Base-by-base conservation (phyloP, 2,797 vertebrate genomes). In the Discoglossus pictus region DNA sequence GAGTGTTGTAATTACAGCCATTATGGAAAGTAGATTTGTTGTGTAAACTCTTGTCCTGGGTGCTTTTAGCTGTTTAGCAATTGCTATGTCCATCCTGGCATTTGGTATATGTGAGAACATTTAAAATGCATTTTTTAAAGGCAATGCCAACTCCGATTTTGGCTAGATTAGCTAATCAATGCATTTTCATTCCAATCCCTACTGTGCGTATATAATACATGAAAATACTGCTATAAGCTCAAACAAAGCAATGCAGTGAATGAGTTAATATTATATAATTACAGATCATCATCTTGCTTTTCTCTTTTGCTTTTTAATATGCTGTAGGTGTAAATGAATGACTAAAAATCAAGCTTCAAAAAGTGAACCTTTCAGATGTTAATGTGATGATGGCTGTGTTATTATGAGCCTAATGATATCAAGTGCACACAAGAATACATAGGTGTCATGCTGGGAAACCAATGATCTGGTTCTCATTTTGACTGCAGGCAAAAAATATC, bases 321-420 rank as follows among this genome's bases (percentile, higher is more conserved):
- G 87, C 88, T 67, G 77, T 71, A 84, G 85, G 80, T 88, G 79
- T 89, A 90, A 89, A 89, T 70, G 81, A 82, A 83, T 87, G 84
- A 84, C 78, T 79, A 90, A 88, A 56, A 89, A 86, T 79, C 79
- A 87, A 83, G 75, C 87, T 81, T 82, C 85, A 83, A 15, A 83
- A 87, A 86, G 78, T 56, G 80, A 88, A 87, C 83, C 87, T 89
- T 90, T 82, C 83, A 80, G 87, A 90, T 70, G 53, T 88, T 93
- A 92, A 90, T 86, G 82, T 78, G 84, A 85, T 87, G 83, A 83
- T 87, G 80, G 86, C 87, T 89, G 78, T 80, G 89, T 91, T 93
- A 90, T 93, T 92, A 88, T 78, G 84, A 86, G 84, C 79, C 86
- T 94, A 94, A 95, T 93, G 93, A 92, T 89, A 93, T 88, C 87